Percentiles rank a stretch among this genome's conserved stretches.
Evolutionary conservation across 2,797 vertebrate species (phyloP).

Genomic region (Neostethus bicornis): DNA sequence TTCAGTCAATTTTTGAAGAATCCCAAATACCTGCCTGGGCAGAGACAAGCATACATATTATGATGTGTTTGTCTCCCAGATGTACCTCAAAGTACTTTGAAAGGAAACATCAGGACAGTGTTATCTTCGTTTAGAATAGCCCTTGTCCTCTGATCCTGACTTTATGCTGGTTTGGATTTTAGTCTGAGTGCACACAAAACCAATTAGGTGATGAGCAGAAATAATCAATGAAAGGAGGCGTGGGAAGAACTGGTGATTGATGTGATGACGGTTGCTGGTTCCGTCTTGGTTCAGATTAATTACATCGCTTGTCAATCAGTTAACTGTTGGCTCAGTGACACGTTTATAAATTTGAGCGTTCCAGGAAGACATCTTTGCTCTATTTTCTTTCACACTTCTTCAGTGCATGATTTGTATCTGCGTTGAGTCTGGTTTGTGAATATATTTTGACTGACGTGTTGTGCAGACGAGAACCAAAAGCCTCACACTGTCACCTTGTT

Average conservation of each 20-base stretch:
- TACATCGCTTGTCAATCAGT: conserved; percentile 70
- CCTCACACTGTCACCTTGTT: conserved; percentile 58
- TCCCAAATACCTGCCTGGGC: not conserved
- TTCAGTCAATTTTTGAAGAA: conserved; percentile 19
- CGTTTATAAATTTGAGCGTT: conserved; percentile 55
- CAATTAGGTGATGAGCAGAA: conserved; percentile 51
- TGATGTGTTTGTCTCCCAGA: conserved; percentile 16
- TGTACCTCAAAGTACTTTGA: conserved; percentile 10
- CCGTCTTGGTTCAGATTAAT: conserved; percentile 63
- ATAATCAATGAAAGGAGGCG: conserved; percentile 43
- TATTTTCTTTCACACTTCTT: conserved; percentile 41
- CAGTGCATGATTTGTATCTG: conserved; percentile 51
- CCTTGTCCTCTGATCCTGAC: conserved; percentile 5
- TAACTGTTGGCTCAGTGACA: conserved; percentile 38
- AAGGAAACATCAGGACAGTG: conserved; percentile 3
- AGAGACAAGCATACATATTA: conserved; percentile 1
- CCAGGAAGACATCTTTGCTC: conserved; percentile 52
- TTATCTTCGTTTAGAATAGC: conserved; percentile 6
- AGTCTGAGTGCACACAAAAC: conserved; percentile 43
- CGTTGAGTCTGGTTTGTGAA: conserved; percentile 31
- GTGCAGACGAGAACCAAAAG: conserved; percentile 42
- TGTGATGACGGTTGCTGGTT: conserved; percentile 61
- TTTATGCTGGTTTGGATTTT: conserved; percentile 34
- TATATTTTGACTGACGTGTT: conserved; percentile 65
- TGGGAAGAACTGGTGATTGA: conserved; percentile 51